Evolutionary conservation across 1,140 invertebrate species (phyloP).

Genomic region (Homarus americanus): DNA sequence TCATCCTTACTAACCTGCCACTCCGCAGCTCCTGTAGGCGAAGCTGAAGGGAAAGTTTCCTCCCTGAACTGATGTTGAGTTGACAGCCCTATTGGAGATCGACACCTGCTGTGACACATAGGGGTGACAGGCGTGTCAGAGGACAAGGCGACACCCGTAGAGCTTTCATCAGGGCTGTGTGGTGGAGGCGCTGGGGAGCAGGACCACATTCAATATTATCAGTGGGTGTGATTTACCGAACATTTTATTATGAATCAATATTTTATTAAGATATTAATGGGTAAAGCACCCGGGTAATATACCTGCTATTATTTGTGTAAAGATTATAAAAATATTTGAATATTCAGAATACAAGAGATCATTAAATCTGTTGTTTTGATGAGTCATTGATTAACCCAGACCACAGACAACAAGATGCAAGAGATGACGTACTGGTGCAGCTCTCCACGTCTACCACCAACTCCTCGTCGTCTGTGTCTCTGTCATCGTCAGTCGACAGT

Average conservation of each 20-base stretch:
- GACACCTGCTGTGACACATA: background rate
- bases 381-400: too few relatives aligned
- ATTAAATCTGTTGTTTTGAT: too few relatives aligned
- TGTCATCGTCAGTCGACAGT: background rate
- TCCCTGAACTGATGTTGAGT: background rate
- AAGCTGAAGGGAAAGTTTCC: background rate
- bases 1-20: constrained; percentile 19
- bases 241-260: too few relatives aligned
- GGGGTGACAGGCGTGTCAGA: background rate
- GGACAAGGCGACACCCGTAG: background rate
- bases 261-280: too few relatives aligned
- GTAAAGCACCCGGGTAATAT: too few relatives aligned
- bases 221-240: too few relatives aligned
- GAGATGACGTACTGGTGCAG: background rate
- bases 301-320: too few relatives aligned
- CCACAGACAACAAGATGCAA: too few relatives aligned
- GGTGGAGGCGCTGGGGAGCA: background rate
- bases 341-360: too few relatives aligned
- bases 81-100: background rate
- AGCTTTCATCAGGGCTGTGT: background rate
- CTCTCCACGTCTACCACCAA: constrained; percentile 40
- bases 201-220: too few relatives aligned
- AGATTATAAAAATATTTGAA: too few relatives aligned
- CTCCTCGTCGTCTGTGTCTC: constrained; percentile 22
- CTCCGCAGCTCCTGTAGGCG: constrained; percentile 16